Percentiles rank a stretch among this genome's conserved stretches.
phyloP scores from a whole-genome alignment of 2,113 vertebrate species.

The Sphaerodactylus townsendi region DNA sequence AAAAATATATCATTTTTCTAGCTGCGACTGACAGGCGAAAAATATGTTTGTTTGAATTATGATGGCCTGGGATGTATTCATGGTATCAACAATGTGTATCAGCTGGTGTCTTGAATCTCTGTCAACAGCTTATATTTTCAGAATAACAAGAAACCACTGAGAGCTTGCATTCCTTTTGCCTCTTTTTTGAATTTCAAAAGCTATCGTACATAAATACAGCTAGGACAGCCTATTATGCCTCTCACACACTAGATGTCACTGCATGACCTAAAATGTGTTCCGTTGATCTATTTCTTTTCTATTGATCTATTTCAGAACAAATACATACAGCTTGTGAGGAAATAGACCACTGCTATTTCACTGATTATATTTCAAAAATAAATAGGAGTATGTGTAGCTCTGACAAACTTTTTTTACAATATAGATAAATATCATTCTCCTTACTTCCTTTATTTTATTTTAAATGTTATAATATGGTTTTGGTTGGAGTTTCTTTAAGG shows the following conservation, averaged over 20 bases:
- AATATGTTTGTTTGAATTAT: background rate
- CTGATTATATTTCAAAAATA: background rate
- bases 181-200: background rate
- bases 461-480: background rate
- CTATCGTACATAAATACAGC: background rate
- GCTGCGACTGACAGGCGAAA: accelerated
- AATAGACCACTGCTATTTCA: background rate
- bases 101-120: accelerated
- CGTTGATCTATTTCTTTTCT: slow-evolving; percentile 36
- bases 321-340: background rate
- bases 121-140: accelerated
- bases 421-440: background rate
- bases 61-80: background rate
- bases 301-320: background rate
- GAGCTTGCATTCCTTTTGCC: background rate
- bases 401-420: background rate
- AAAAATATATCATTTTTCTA: background rate
- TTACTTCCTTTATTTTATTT: background rate
- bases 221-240: slow-evolving; percentile 22
- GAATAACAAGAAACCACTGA: background rate
- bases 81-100: too few relatives aligned
- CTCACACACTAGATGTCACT: slow-evolving; percentile 69
- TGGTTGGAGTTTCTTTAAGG: background rate
- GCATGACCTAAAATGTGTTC: slow-evolving; percentile 41
- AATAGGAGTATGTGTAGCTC: background rate